Conservation (phyloP, 37 sponge, comb jelly and placozoan genomes). For the Cladorhizidae sp. region DNA sequence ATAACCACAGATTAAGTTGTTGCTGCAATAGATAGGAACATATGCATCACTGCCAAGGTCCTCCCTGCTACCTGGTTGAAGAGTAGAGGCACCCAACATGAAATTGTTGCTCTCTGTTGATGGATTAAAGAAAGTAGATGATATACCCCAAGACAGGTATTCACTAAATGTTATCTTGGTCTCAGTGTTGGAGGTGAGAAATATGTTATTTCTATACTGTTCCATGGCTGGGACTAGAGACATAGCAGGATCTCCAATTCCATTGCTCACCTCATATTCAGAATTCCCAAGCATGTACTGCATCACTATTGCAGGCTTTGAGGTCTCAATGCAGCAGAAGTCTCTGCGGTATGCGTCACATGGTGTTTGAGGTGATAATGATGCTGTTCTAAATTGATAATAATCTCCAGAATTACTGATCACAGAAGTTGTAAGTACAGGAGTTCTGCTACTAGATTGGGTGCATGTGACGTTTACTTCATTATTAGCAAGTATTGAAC, state of each 20-base stretch:
- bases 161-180: neutral
- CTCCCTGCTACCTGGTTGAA: neutral
- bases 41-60: neutral
- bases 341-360: slow-evolving; percentile 7
- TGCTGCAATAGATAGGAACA: slow-evolving; percentile 8
- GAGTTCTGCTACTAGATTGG: neutral
- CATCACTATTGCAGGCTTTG: slow-evolving; percentile 32
- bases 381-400: slow-evolving; percentile 1
- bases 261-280: neutral
- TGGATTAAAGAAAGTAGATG: slow-evolving; percentile 20
- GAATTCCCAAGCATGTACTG: slow-evolving; percentile 47
- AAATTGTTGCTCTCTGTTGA: neutral
- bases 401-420: neutral
- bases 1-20: slow-evolving; percentile 29
- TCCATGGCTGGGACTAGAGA: slow-evolving; percentile 20
- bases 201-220: slow-evolving; percentile 42
- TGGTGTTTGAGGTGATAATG: too few species aligned
- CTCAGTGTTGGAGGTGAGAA: neutral
- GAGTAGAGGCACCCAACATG: neutral
- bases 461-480: slow-evolving; percentile 36
- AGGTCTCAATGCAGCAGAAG: slow-evolving; percentile 50
- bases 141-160: slow-evolving; percentile 13
- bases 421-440: neutral
- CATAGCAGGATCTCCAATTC: slow-evolving; percentile 51
- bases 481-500: slow-evolving; percentile 19